phyloP scores from a whole-genome alignment of 2,888 invertebrate species.

The Biston betularia region DNA sequence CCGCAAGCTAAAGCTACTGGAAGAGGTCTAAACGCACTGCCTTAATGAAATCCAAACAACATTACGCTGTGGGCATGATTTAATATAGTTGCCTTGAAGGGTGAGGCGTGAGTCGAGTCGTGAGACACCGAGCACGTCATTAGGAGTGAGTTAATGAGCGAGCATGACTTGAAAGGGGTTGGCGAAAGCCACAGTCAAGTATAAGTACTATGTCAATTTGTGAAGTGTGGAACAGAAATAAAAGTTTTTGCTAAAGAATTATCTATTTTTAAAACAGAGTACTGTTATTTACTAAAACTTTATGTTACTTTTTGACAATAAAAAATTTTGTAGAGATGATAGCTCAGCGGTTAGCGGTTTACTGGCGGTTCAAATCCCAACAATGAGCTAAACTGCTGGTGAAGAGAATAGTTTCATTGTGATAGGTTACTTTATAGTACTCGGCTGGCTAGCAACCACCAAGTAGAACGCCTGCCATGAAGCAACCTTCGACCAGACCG shows the following conservation, averaged over 20 bases:
- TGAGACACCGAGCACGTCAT: slow-evolving; percentile 58
- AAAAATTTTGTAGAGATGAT: too few species aligned
- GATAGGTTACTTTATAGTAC: too few species aligned
- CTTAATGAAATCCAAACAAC: slow-evolving; percentile 46
- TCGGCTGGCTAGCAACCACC: too few species aligned
- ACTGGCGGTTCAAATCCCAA: too few species aligned
- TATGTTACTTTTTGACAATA: too few species aligned
- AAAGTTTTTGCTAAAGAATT: background rate
- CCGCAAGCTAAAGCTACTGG: slow-evolving; percentile 22
- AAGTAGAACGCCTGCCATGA: too few species aligned
- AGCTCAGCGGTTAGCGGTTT: too few species aligned
- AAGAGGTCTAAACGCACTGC: slow-evolving; percentile 33
- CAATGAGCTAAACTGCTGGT: too few species aligned
- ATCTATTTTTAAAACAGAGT: too few species aligned
- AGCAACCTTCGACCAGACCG: too few species aligned
- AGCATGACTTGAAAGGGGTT: slow-evolving; percentile 45
- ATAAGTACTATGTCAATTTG: slow-evolving; percentile 26
- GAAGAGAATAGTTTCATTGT: too few species aligned
- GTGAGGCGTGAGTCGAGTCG: slow-evolving; percentile 55
- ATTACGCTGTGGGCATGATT: slow-evolving; percentile 49
- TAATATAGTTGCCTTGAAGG: slow-evolving; percentile 54
- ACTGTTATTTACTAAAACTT: too few species aligned
- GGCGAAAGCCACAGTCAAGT: slow-evolving; percentile 47
- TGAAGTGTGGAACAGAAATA: background rate
- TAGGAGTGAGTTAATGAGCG: slow-evolving; percentile 69